Base-by-base conservation (phyloP, 1,140 invertebrate species). In the Drosophila bifasciata region DNA sequence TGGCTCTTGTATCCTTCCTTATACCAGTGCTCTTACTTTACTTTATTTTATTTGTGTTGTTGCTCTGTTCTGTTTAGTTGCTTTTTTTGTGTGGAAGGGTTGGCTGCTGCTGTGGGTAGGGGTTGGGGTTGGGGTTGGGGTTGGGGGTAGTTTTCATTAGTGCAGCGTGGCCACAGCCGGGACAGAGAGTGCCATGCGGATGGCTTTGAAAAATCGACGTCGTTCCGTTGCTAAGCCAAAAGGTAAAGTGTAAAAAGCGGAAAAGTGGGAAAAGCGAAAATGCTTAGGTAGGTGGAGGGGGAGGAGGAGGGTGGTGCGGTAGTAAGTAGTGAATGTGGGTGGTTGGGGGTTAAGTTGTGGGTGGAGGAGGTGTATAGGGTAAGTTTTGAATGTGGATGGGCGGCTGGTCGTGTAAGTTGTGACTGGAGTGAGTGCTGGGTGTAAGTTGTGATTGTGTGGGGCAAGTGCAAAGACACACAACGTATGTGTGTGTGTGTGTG, bases 201-300 rank as follows among this genome's bases (percentile, higher is more conserved):
- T 43, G 50, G 60, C 50, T 70, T 58, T 85, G 81, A 85, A 85
- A 86, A 86, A 81, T 78, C 63, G 71, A 49, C 73, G 32, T 36
- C 32, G 32, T 36, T 36, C 32, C 32, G 46, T 44, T 43, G 58
- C 55, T 74, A 75, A 75, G 71, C 71, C 55, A 77, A 75, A 86
- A 86, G 77, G 81, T 85, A 66, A 85, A 72, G 53, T 66, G 81
- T n/a, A 43, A 70, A 69, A 50, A 25, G 41, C 41, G 41, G 23
- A 17, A 11, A 43, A 3, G 5, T 1, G 52, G 41, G 23, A 17
- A 11, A 43, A 3, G 5, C 3, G 52, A 4, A 28, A 19, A n/a
- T n/a, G n/a, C n/a, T n/a, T 6, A 2, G 21, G 1, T 67, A 55
- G 23, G 21, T 9, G 61, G 15, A 45, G 17, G 36, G 36, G 60